Conservation (phyloP, 2,888 invertebrate genomes). For the Caenorhabditis sulstoni region DNA sequence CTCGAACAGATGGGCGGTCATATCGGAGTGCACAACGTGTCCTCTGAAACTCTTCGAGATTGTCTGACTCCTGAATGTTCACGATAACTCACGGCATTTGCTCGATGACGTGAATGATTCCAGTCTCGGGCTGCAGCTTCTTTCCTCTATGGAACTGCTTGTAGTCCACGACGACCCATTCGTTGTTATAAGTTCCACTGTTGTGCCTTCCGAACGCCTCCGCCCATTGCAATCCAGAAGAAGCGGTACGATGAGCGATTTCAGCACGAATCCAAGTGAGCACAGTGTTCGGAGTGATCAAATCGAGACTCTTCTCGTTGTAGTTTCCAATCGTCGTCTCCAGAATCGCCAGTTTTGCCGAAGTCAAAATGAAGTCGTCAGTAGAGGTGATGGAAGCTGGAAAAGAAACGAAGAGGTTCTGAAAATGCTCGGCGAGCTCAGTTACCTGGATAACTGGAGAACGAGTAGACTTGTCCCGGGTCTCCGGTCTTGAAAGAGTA, state of each 20-base stretch:
- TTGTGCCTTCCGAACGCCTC: conserved; percentile 85
- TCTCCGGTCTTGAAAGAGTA: conserved; percentile 77
- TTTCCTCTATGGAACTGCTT: conserved; percentile 83
- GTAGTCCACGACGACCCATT: conserved; percentile 87
- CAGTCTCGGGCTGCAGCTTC: conserved; percentile 61
- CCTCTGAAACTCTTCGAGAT: conserved; percentile 71
- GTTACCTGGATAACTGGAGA: conserved; percentile 80
- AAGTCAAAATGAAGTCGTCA: conserved; percentile 78
- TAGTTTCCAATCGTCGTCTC: conserved; percentile 89
- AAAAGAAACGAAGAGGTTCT: no score
- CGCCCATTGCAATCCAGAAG: conserved; percentile 68
- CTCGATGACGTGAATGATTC: conserved; percentile 87
- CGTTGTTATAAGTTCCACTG: conserved; percentile 89
- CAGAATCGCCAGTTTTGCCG: conserved; percentile 83
- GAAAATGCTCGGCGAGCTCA: not conserved
- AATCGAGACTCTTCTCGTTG: conserved; percentile 85
- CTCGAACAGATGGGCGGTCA: conserved; percentile 70
- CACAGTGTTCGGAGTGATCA: conserved; percentile 85
- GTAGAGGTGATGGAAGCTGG: conserved; percentile 75
- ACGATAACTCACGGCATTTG: conserved; percentile 85
- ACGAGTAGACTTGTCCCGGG: conserved; percentile 77
- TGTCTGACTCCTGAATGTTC: no score
- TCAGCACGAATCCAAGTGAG: conserved; percentile 86
- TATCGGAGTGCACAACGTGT: conserved; percentile 72
- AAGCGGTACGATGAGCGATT: conserved; percentile 82